A percentile compares a stretch with the other conserved stretches of the same genome.
These are phyloP conservation scores for Epicauta chinensis DNA, from an alignment of 1,140 invertebrate species.

Conservation along the genomic window DNA sequence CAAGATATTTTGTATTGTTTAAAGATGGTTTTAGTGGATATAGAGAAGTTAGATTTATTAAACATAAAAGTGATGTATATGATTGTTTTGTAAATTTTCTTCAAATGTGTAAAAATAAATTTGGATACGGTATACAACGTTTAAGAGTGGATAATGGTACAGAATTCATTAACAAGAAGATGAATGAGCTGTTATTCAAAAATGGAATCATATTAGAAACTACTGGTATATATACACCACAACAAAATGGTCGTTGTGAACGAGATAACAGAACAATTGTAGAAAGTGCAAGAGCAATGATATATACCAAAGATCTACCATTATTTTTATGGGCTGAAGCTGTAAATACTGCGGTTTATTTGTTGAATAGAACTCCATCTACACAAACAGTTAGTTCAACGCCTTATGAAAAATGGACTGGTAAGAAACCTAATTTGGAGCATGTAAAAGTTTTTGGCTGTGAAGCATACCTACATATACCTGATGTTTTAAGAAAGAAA, in stretches of 20 bases:
- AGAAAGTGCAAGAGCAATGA: constrained; percentile 36
- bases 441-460: constrained; percentile 11
- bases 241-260: constrained; percentile 42
- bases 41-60: constrained; percentile 41
- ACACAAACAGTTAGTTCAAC: no score
- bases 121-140: constrained; percentile 26
- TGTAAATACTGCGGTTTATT: constrained; percentile 5
- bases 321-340: constrained; percentile 8
- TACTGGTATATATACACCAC: constrained; percentile 38
- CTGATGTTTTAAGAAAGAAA: constrained; percentile 27
- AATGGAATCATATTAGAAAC: no score
- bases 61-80: constrained; percentile 40
- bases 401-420: background rate
- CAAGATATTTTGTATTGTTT: constrained; percentile 43
- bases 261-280: constrained; percentile 42
- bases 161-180: constrained; percentile 29
- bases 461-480: constrained; percentile 20
- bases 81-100: constrained; percentile 5
- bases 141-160: constrained; percentile 18
- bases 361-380: constrained; percentile 1
- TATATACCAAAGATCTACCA: constrained; percentile 30
- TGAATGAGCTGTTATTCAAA: constrained; percentile 23
- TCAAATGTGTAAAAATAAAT: constrained; percentile 14
- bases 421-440: constrained; percentile 1
- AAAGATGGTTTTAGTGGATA: constrained; percentile 43